A percentile compares a stretch with the other conserved stretches of the same genome.
phyloP scores from a whole-genome alignment of 1,140 invertebrate species.

The Asobara japonica region DNA sequence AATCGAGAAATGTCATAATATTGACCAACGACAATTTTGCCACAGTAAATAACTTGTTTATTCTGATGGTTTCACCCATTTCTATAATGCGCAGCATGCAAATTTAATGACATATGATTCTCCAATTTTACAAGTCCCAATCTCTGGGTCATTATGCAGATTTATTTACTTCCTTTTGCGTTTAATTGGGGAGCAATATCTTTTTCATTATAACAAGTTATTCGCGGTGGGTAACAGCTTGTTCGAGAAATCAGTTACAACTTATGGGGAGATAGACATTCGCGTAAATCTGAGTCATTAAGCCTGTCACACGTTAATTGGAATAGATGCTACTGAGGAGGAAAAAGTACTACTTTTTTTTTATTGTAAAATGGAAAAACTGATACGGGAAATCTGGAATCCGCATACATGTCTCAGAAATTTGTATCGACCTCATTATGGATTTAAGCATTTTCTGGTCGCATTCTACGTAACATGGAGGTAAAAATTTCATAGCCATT shows the following conservation, averaged over 20 bases:
- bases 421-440: no score
- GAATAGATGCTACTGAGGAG: neutral
- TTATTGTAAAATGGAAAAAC: no score
- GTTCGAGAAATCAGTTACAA: constrained; percentile 14
- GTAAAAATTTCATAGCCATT: no score
- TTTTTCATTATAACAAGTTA: constrained; percentile 5
- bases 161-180: constrained; percentile 6
- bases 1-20: no score
- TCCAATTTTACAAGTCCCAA: constrained; percentile 16
- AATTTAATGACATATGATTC: constrained; percentile 15
- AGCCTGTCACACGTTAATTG: constrained; percentile 23
- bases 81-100: neutral
- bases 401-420: no score
- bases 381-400: no score
- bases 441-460: no score
- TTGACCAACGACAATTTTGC: no score
- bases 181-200: constrained; percentile 8
- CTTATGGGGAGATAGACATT: neutral
- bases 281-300: constrained; percentile 11
- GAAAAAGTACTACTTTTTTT: constrained; percentile 1
- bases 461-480: no score
- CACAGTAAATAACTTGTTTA: no score
- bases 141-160: neutral
- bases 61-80: no score
- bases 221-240: neutral